Percentiles rank a stretch among this genome's conserved stretches.
phyloP scores from a whole-genome alignment of 1,140 invertebrate species.

The Adoxophyes honmai region DNA sequence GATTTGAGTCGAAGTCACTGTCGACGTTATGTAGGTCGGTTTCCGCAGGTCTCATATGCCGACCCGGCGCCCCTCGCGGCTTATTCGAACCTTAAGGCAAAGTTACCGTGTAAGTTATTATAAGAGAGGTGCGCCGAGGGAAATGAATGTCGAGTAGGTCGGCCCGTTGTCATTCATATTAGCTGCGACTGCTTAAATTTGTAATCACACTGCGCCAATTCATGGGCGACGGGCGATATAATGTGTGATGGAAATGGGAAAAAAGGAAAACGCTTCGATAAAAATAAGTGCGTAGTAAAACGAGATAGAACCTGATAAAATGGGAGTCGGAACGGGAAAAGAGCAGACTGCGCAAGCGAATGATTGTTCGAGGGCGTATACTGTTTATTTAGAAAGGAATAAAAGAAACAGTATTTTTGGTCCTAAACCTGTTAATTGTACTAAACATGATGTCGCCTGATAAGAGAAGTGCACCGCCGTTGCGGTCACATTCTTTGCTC shows the following conservation, averaged over 20 bases:
- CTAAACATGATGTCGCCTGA: too few relatives aligned
- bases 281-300: slow-evolving; percentile 33
- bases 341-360: slow-evolving; percentile 6
- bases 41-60: slow-evolving; percentile 9
- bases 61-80: neutral
- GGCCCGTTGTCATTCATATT: slow-evolving; percentile 75
- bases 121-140: slow-evolving; percentile 73
- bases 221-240: slow-evolving; percentile 30
- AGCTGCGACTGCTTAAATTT: slow-evolving; percentile 72
- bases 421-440: too few relatives aligned
- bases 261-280: slow-evolving; percentile 23
- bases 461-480: too few relatives aligned
- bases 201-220: slow-evolving; percentile 65
- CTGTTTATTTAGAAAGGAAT: too few relatives aligned
- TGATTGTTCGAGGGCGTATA: too few relatives aligned
- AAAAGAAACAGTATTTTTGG: too few relatives aligned
- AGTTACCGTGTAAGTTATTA: slow-evolving; percentile 73
- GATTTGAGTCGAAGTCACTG: slow-evolving; percentile 1
- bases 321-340: slow-evolving; percentile 21
- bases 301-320: slow-evolving; percentile 28
- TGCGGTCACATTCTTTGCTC: too few relatives aligned
- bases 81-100: slow-evolving; percentile 54
- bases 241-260: slow-evolving; percentile 27
- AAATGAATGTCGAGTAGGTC: slow-evolving; percentile 75
- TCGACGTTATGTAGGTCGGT: slow-evolving; percentile 4